These are phyloP conservation scores for Anser brachyrhynchus DNA, from an alignment of 2,113 vertebrate genomes.

Conservation along the genomic window DNA sequence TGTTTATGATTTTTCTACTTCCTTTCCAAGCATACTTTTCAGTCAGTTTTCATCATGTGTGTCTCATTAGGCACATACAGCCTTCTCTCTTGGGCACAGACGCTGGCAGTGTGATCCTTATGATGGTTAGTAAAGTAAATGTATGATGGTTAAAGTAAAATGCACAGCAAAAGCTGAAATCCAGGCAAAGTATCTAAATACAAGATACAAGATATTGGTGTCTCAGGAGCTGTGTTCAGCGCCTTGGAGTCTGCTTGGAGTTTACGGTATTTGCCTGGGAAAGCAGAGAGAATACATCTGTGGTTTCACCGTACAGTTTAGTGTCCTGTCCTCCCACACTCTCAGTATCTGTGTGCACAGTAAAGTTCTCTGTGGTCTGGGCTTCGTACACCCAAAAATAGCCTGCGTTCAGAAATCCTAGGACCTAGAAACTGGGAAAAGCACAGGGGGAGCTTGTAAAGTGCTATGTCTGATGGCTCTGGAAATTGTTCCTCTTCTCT, in stretches of 20 bases:
- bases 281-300: neutral
- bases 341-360: neutral
- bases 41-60: neutral
- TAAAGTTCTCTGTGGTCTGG: neutral
- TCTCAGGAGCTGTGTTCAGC: neutral
- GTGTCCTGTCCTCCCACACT: neutral
- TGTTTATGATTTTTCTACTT: neutral
- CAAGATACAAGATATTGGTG: neutral
- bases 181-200: neutral
- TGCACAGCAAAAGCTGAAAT: neutral
- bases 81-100: neutral
- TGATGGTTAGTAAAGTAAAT: too few relatives aligned
- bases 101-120: neutral
- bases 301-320: neutral
- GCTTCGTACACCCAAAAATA: neutral
- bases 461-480: neutral
- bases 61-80: neutral
- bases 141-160: too few relatives aligned
- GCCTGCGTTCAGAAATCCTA: neutral
- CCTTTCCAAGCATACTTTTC: neutral
- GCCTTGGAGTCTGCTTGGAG: neutral
- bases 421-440: neutral
- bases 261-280: neutral
- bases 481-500: neutral
- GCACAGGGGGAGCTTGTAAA: neutral